Evolutionary conservation across 2,797 vertebrate genomes (phyloP).

Genomic region (Anniella stebbinsi): DNA sequence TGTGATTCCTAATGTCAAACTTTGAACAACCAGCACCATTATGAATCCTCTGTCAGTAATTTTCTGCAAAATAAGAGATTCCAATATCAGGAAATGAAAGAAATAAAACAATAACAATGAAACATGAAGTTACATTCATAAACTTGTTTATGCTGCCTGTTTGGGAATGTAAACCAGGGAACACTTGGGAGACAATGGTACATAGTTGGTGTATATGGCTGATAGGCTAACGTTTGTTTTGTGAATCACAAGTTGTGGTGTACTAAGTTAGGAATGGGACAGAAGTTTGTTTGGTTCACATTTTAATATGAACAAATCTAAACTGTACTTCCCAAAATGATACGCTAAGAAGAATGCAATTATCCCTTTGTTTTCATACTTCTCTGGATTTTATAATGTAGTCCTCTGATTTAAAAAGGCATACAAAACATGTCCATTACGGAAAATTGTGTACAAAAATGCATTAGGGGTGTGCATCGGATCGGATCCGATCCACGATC

Average conservation of each 20-base stretch:
- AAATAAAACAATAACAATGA: background rate
- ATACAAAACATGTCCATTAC: no score
- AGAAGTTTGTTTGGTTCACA: no score
- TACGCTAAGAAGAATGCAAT: no score
- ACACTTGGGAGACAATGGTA: background rate
- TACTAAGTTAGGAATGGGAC: background rate
- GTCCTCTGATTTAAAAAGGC: no score
- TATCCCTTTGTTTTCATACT: no score
- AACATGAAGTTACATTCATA: background rate
- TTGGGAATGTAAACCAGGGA: background rate
- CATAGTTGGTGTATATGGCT: background rate
- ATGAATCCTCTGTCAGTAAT: conserved; percentile 78
- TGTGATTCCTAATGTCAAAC: conserved; percentile 79
- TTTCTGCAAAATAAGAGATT: conserved; percentile 70
- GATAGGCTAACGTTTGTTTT: background rate
- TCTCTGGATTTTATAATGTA: no score
- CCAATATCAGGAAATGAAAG: background rate
- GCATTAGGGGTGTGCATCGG: no score
- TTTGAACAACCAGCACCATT: conserved; percentile 79
- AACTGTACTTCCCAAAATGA: no score
- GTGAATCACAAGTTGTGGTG: background rate
- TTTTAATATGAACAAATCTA: no score
- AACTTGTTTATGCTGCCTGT: background rate
- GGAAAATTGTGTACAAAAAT: no score
- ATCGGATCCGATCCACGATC: no score